Conservation (phyloP, 2,113 vertebrate species). For the Paedocypris sp. region DNA sequence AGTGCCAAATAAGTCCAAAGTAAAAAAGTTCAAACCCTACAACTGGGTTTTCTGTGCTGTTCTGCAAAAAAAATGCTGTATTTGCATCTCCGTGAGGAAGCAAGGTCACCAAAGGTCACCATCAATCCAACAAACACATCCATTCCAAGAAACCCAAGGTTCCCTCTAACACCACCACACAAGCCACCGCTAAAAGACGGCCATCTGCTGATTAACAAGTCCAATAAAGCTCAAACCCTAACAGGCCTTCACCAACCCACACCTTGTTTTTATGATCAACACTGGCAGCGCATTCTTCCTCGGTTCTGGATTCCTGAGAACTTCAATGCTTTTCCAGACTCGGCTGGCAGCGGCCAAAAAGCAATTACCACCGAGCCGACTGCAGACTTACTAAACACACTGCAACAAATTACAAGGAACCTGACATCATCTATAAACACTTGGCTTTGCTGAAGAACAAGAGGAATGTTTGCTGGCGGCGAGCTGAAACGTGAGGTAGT, state of each 20-base stretch:
- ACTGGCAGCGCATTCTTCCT: not conserved
- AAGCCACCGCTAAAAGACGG: slow-evolving; percentile 10
- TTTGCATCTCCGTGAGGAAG: not conserved
- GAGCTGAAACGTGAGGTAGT: not conserved
- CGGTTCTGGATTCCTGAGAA: slow-evolving; percentile 5
- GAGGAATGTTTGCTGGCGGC: not conserved
- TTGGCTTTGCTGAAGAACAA: not conserved
- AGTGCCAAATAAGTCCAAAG: no score
- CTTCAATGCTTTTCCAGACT: not conserved
- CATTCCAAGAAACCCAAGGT: not conserved
- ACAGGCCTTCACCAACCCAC: slow-evolving; percentile 16
- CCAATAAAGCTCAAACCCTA: slow-evolving; percentile 24
- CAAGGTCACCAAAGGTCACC: not conserved
- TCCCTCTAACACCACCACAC: not conserved
- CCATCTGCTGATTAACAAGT: slow-evolving; percentile 20
- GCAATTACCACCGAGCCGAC: not conserved
- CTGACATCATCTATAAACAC: not conserved
- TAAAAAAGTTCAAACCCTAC: no score
- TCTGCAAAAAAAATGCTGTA: no score
- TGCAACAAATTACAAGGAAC: not conserved
- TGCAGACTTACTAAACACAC: not conserved
- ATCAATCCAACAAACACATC: no score
- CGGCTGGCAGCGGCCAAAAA: not conserved
- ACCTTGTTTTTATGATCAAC: slow-evolving; percentile 5
- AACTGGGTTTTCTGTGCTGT: not conserved